Percentiles rank a stretch among this genome's conserved stretches.
These are phyloP conservation scores for Chesias legatella DNA, from an alignment of 2,888 invertebrate species.

Conservation along the genomic window DNA sequence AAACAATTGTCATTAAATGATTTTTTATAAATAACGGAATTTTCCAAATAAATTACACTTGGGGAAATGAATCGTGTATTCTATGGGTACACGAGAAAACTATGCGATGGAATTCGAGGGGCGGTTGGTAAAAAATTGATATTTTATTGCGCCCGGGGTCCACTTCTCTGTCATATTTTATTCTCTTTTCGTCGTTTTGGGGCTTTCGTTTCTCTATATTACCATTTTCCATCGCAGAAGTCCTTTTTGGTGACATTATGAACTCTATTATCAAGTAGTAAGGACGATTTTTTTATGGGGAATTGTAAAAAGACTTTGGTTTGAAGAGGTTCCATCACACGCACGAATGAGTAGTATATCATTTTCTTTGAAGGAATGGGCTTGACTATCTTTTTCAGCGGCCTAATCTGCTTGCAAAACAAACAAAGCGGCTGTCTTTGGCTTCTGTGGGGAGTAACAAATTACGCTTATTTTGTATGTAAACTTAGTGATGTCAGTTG, in stretches of 20 bases:
- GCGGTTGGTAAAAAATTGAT: conserved; percentile 68
- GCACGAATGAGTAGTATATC: conserved; percentile 73
- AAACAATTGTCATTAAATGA: too few species aligned
- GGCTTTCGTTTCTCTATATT: conserved; percentile 40
- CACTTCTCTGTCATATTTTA: conserved; percentile 74
- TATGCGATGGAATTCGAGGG: conserved; percentile 45
- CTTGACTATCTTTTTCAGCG: conserved; percentile 58
- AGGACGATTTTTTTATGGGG: conserved; percentile 22
- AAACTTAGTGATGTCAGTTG: too few species aligned
- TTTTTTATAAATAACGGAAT: too few species aligned
- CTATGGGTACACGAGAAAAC: conserved; percentile 48
- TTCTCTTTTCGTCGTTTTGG: conserved; percentile 57
- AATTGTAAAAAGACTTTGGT: conserved; percentile 34
- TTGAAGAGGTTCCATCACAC: conserved; percentile 57
- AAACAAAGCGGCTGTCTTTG: conserved; percentile 54
- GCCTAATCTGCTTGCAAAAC: conserved; percentile 69
- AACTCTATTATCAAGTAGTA: conserved; percentile 31
- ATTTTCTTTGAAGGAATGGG: conserved; percentile 73
- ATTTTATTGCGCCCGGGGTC: conserved; percentile 74
- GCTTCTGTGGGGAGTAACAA: conserved; percentile 37
- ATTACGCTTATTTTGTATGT: conserved; percentile 38
- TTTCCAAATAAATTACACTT: conserved; percentile 1
- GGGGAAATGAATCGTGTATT: conserved; percentile 19
- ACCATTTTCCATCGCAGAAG: conserved; percentile 19
- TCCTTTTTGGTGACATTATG: conserved; percentile 12